Evolutionary conservation across 1,140 invertebrate species (phyloP).

Genomic region (Bombus impatiens): DNA sequence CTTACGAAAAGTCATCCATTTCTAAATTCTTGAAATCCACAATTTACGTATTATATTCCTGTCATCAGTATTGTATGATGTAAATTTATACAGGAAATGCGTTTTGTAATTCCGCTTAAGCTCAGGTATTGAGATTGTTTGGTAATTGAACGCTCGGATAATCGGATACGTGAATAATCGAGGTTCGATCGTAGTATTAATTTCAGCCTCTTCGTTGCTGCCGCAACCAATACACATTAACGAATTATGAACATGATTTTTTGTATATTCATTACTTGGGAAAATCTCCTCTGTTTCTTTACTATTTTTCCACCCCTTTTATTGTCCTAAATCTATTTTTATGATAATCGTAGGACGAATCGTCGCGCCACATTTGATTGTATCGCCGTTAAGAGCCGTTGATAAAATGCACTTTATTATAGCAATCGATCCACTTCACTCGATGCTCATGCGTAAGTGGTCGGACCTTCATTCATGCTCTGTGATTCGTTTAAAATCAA

Average conservation of each 20-base stretch:
- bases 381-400: conserved; percentile 68
- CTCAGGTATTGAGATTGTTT: conserved; percentile 9
- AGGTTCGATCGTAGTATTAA: conserved; percentile 22
- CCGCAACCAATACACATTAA: neutral
- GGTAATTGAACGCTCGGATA: conserved; percentile 11
- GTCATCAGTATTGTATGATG: neutral
- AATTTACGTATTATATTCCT: neutral
- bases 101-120: conserved; percentile 25
- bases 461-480: conserved; percentile 22
- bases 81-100: conserved; percentile 1
- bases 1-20: neutral
- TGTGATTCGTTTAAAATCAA: conserved; percentile 18
- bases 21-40: neutral
- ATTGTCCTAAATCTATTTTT: neutral
- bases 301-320: too few species aligned
- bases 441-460: conserved; percentile 28
- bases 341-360: conserved; percentile 1
- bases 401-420: conserved; percentile 61
- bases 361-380: conserved; percentile 16
- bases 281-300: neutral
- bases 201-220: neutral
- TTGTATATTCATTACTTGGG: neutral
- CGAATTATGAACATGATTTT: neutral
- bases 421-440: conserved; percentile 45
- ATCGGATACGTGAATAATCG: conserved; percentile 18